Evolutionary conservation across 2,888 invertebrate genomes (phyloP).

Genomic region (Saturnia pavonia): DNA sequence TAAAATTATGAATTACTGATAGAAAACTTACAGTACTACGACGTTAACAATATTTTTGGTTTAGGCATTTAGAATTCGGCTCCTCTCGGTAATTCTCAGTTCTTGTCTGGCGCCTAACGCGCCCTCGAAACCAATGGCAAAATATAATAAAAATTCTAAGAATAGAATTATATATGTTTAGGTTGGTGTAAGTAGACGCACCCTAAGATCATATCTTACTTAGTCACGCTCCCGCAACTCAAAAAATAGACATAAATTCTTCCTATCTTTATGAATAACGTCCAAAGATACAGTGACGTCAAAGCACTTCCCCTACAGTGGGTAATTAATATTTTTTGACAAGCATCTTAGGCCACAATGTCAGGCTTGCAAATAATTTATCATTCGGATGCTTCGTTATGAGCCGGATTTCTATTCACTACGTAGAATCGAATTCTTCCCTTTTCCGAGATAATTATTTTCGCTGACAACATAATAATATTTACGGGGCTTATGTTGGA

Average conservation of each 20-base stretch:
- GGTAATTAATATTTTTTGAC: slow-evolving; percentile 29
- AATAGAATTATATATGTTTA: background rate
- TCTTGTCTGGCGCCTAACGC: too few species aligned
- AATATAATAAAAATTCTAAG: too few species aligned
- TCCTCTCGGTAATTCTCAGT: too few species aligned
- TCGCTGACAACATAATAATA: slow-evolving; percentile 23
- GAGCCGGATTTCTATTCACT: slow-evolving; percentile 30
- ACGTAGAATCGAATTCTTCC: slow-evolving; percentile 10
- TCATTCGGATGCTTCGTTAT: slow-evolving; percentile 34
- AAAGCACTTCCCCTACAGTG: background rate
- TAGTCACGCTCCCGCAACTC: background rate
- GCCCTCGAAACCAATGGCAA: too few species aligned
- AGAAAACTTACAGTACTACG: too few species aligned
- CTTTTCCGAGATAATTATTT: slow-evolving; percentile 31
- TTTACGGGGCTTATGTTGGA: slow-evolving; percentile 18
- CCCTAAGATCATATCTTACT: background rate
- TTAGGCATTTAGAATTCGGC: too few species aligned
- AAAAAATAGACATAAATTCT: background rate
- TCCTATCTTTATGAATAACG: slow-evolving; percentile 11
- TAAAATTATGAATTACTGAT: too few species aligned
- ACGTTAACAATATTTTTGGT: too few species aligned
- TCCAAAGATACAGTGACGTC: slow-evolving; percentile 12
- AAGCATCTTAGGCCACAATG: slow-evolving; percentile 38
- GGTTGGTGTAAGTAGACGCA: background rate
- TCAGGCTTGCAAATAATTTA: slow-evolving; percentile 34